A percentile compares a stretch with the other conserved stretches of the same genome.
Conservation (phyloP, 2,797 vertebrate species). For the Gallinago solitaria region DNA sequence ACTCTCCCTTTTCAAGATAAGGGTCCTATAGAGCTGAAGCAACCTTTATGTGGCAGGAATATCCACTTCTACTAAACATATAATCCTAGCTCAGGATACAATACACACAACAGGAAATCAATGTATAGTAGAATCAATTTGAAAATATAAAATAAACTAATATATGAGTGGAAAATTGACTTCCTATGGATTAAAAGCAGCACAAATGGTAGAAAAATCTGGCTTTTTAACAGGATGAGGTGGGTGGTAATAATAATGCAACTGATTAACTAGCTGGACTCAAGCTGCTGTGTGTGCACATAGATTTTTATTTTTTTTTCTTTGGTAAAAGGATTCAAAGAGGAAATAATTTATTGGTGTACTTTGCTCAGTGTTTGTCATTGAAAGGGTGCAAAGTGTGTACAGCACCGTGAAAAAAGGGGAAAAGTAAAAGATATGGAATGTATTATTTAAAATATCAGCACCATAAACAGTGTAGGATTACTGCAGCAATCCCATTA, state of each 20-base stretch:
- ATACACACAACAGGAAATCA: slow-evolving; percentile 93
- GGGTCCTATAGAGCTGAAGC: slow-evolving; percentile 81
- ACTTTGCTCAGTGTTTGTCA: slow-evolving; percentile 67
- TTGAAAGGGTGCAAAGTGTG: slow-evolving; percentile 65
- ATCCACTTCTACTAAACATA: slow-evolving; percentile 93
- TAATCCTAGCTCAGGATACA: slow-evolving; percentile 96
- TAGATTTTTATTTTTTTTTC: slow-evolving; percentile 36
- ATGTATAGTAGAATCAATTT: slow-evolving; percentile 93
- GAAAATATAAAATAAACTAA: slow-evolving; percentile 96
- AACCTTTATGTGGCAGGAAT: slow-evolving; percentile 89
- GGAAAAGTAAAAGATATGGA: slow-evolving; percentile 27
- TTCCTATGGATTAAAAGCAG: slow-evolving; percentile 91
- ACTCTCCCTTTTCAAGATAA: slow-evolving; percentile 94
- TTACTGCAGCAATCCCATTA: slow-evolving; percentile 31
- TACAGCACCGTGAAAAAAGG: slow-evolving; percentile 36
- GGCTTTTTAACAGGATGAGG: slow-evolving; percentile 72
- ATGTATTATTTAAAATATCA: slow-evolving; percentile 60
- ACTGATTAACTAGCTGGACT: slow-evolving; percentile 69
- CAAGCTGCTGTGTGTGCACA: slow-evolving; percentile 34
- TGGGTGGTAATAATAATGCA: slow-evolving; percentile 62
- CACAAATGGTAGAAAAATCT: slow-evolving; percentile 80
- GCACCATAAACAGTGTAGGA: slow-evolving; percentile 35
- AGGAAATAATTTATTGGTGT: slow-evolving; percentile 70
- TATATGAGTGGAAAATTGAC: slow-evolving; percentile 86
- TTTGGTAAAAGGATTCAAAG: slow-evolving; percentile 61